A percentile compares a stretch with the other conserved stretches of the same genome.
Evolutionary conservation across 2,888 invertebrate genomes (phyloP).

Genomic region (Spodoptera exigua): DNA sequence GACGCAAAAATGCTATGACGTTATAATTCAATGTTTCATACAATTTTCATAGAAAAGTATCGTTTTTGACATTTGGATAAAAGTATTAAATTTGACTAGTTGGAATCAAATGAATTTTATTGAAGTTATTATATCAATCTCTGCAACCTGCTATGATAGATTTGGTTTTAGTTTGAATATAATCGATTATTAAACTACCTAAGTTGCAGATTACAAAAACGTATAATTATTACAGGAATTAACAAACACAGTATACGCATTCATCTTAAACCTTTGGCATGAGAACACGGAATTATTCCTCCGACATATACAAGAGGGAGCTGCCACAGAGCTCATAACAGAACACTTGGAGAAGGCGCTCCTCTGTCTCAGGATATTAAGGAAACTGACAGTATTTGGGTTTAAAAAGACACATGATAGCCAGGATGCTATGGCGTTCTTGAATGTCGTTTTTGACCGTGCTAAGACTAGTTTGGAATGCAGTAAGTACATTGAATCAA

Average conservation of each 20-base stretch:
- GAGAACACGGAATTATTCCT: slow-evolving; percentile 92
- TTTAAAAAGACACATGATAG: slow-evolving; percentile 94
- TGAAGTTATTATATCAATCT: too few relatives aligned
- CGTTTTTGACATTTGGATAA: too few relatives aligned
- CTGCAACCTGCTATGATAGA: too few relatives aligned
- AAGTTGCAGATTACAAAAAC: too few relatives aligned
- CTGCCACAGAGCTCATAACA: slow-evolving; percentile 89
- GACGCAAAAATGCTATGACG: too few relatives aligned
- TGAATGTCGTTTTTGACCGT: slow-evolving; percentile 94
- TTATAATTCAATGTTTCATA: too few relatives aligned
- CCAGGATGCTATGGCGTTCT: slow-evolving; percentile 93
- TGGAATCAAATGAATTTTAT: too few relatives aligned
- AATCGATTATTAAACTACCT: too few relatives aligned
- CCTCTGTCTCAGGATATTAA: slow-evolving; percentile 93
- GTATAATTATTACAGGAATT: slow-evolving; percentile 91
- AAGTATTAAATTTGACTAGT: too few relatives aligned
- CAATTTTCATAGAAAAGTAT: too few relatives aligned
- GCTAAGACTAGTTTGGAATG: slow-evolving; percentile 94
- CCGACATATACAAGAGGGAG: slow-evolving; percentile 90
- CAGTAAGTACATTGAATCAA: slow-evolving; percentile 93
- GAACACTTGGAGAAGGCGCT: slow-evolving; percentile 94
- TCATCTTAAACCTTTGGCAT: slow-evolving; percentile 94
- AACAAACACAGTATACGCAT: slow-evolving; percentile 92
- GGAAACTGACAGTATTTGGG: slow-evolving; percentile 95
- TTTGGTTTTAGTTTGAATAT: too few relatives aligned